Conservation (phyloP, 2,113 vertebrate species). For the Noctilio leporinus region DNA sequence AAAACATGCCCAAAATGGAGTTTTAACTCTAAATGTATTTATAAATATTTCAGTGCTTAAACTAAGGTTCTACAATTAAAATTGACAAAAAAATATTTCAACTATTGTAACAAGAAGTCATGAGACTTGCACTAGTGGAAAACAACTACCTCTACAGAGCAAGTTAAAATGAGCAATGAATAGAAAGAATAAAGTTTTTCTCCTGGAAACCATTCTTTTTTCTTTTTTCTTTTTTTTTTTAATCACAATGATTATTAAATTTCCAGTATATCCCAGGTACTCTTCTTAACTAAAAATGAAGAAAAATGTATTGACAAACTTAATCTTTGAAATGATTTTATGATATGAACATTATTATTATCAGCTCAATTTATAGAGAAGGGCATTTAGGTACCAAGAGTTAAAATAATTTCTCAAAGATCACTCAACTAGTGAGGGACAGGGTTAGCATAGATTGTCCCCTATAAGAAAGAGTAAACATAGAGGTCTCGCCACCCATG, state of each 20-base stretch:
- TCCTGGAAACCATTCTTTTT: neutral
- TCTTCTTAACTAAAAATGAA: neutral
- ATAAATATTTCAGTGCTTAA: neutral
- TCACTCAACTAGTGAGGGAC: neutral
- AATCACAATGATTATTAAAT: neutral
- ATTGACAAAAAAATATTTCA: slow-evolving; percentile 7
- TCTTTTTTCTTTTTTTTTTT: neutral
- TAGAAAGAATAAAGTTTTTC: neutral
- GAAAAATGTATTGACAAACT: neutral
- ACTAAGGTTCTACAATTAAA: neutral
- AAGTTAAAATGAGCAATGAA: neutral
- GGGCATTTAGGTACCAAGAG: neutral
- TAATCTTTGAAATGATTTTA: neutral
- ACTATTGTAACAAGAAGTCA: neutral
- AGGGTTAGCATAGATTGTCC: neutral
- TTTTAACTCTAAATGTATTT: neutral
- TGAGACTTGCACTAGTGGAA: neutral
- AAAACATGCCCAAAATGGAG: neutral
- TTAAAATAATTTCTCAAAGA: neutral
- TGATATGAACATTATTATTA: neutral
- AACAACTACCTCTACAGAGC: neutral
- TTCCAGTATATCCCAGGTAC: neutral
- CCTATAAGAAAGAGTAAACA: neutral
- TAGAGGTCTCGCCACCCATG: neutral
- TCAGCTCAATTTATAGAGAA: neutral